Base-by-base conservation (phyloP, 2,888 invertebrate species). In the Ochropacha duplaris region DNA sequence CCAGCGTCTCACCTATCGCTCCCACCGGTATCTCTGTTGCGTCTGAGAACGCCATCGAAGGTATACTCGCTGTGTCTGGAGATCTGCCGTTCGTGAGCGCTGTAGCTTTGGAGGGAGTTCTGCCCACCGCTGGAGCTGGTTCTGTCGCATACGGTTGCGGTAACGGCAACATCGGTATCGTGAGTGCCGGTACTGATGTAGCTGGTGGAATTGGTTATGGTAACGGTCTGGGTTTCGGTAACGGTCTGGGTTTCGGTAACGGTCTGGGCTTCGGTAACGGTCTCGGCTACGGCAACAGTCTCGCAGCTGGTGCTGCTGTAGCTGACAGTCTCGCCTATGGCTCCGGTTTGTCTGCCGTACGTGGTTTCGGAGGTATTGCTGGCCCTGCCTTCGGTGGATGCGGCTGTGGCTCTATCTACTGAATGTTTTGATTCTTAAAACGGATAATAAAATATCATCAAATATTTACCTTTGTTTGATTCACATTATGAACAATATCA, bases 41-140 rank as follows among this genome's bases (percentile, higher is more conserved):
- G 1, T 76, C 82, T 11, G 83, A 84, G 31, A 76, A 78, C 44
- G 62, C 73, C 22, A 68, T 83, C 0, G 77, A 80, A 54, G 84
- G 84, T 14, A 1, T 34, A 50, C 63, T 22, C 58, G 63, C 49
- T 57, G 63, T 57, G 28, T 49, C 50, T 19, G 57, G 22, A 22
- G 11, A 1, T 49, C 11, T 11, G 49, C 22, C 5, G 24, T 36
- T 26, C 16, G 49, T 16, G 19, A 39, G 39, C n/a, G 39, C 34
- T 12, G 14, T 14, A 14, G 34, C 39, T 57, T 22, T 36, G 34
- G 34, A 12, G 4, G 14, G 12, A 1, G 34, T 14, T 12, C 1
- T 12, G 12, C 34, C 34, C 14, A 34, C 34, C 1, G 34, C 12
- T 12, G 14, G 39, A 16, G 4, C 39, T 39, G 14, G 69, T 69